These are phyloP conservation scores for Drosophila santomea DNA, from an alignment of 1,140 invertebrate genomes.

Conservation along the genomic window DNA sequence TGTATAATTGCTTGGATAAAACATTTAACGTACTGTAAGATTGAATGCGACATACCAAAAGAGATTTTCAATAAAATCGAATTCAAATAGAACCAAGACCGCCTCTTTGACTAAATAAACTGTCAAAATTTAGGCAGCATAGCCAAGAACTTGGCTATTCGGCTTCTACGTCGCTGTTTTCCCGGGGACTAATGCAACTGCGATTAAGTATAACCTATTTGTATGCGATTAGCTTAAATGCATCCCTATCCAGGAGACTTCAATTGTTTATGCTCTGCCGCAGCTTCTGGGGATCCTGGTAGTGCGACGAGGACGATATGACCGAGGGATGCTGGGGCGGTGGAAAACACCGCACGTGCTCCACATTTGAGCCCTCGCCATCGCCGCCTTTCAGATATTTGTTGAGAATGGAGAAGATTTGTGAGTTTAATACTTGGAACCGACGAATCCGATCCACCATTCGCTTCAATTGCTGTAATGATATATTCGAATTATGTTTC, in stretches of 20 bases:
- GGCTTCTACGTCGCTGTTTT: background rate
- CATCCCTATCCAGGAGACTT: conserved; percentile 23
- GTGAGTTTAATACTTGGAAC: conserved; percentile 99
- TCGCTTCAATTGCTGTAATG: conserved; percentile 93
- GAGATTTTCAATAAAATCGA: conserved; percentile 71
- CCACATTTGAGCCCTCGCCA: conserved; percentile 94
- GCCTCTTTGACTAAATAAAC: conserved; percentile 13
- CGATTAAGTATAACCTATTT: conserved; percentile 56
- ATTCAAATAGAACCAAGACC: conserved; percentile 48
- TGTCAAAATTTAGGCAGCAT: conserved; percentile 17
- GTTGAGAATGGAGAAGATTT: conserved; percentile 98
- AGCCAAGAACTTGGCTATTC: conserved; percentile 10
- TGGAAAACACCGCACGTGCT: conserved; percentile 98
- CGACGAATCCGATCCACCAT: conserved; percentile 99
- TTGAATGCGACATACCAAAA: conserved; percentile 32
- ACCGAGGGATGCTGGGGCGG: conserved; percentile 93
- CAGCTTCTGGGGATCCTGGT: conserved; percentile 84
- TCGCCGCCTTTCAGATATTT: conserved; percentile 96
- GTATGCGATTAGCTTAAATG: conserved; percentile 60
- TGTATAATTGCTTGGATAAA: conserved; percentile 71
- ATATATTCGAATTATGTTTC: conserved; percentile 68
- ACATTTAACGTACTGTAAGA: conserved; percentile 59
- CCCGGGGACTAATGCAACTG: conserved; percentile 28
- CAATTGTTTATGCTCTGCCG: conserved; percentile 83
- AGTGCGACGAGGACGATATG: conserved; percentile 82